Evolutionary conservation across 2,113 vertebrate species (phyloP), one percentile per base, ranked within the genome.

Genomic region (Pionites leucogaster): DNA sequence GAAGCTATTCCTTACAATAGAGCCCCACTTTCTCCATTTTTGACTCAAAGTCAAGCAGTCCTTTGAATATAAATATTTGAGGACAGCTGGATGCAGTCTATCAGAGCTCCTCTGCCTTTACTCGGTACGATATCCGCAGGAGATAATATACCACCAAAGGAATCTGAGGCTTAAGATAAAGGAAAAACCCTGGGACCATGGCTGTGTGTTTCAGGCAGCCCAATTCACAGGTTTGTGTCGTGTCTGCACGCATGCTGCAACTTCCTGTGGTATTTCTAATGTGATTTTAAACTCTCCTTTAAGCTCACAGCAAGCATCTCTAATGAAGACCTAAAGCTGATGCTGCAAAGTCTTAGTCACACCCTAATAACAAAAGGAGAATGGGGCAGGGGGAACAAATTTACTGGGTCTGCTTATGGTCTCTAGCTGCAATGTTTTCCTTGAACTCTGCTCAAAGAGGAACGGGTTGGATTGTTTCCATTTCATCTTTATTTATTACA

Each of bases 381-480:
- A 82, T 9, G 81, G 53, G 83, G 86, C 13, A 46, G 76, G 74
- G 82, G 65, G 59, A 82, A 24, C 65, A 87, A 72, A 92, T 97
- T 96, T 95, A 92, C 84, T 94, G 83, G 92, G 95, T 94, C 91
- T 96, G 96, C 86, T 96, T 91, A 87, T 91, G 44, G 96, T 92
- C 93, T 92, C 67, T 91, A 82, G 74, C 92, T 92, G 91, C 93
- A 96, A 80, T 96, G 85, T 96, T 96, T 96, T 96, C 93, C 96
- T 96, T 96, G 96, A 96, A 96, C 86, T 92, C 70, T 65, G 53
- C 96, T 97, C 95, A 92, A 86, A 96, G 95, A 82, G 88, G 86
- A 96, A 83, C 27, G 83, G 83, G 88, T 85, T 97, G 93, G 96
- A 95, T 95, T 96, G 79, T 93, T 96, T 96, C 95, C 95, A 96